These are phyloP conservation scores for Drosophila seclusa DNA, from an alignment of 2,888 invertebrate genomes.

Conservation along the genomic window DNA sequence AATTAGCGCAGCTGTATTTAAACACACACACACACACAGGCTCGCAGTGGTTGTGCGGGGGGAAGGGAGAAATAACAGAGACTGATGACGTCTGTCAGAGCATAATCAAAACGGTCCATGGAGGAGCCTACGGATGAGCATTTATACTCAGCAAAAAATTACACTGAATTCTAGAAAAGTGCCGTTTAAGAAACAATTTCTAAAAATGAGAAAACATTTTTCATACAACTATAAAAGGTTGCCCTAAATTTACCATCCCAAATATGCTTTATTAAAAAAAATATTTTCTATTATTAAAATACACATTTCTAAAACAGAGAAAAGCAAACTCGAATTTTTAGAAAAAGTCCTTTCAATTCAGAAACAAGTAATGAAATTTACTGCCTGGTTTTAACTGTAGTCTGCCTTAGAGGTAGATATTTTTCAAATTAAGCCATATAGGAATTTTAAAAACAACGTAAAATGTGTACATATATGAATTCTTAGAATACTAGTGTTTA, in stretches of 20 bases:
- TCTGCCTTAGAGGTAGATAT: not conserved
- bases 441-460: too few relatives aligned
- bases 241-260: not conserved
- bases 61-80: not conserved
- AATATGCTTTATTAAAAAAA: not conserved
- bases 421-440: not conserved
- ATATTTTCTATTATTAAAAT: not conserved
- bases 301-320: too few relatives aligned
- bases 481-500: too few relatives aligned
- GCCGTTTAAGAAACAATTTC: not conserved
- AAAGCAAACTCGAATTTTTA: too few relatives aligned
- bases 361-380: not conserved
- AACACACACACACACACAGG: conserved; percentile 3
- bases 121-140: not conserved
- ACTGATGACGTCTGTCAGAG: conserved; percentile 55
- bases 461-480: too few relatives aligned
- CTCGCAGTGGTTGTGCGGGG: not conserved
- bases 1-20: conserved; percentile 54
- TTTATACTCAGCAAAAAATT: not conserved
- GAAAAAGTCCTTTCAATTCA: not conserved
- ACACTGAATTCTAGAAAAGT: not conserved
- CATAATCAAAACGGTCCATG: conserved; percentile 25
- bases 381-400: not conserved
- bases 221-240: not conserved
- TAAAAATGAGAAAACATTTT: not conserved